Evolutionary conservation across 2,113 vertebrate genomes (phyloP), one percentile per base, ranked within the genome.

Genomic region (Panurus biarmicus): DNA sequence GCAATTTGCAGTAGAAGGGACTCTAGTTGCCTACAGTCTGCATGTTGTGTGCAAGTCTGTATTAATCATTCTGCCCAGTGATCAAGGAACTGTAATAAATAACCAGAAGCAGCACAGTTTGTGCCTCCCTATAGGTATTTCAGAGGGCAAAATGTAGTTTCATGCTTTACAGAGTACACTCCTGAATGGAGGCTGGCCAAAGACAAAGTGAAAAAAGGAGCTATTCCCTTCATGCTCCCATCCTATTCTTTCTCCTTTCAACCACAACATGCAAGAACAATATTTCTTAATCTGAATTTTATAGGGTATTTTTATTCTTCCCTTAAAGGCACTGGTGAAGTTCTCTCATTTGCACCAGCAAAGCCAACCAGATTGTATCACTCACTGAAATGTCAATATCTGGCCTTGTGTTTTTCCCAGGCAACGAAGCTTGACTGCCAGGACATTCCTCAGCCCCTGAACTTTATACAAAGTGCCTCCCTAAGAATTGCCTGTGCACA

Each of bases 361-460:
- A 90, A 94, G 67, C 28, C 82, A 80, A 62, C 31, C 7, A 18
- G 71, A 47, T 92, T 66, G 2, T 89, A 76, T 79, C 85, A 58
- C 67, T 84, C 48, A 74, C 67, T 73, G 65, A 75, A 92, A 94
- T 47, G 86, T 87, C 91, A 95, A 0, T 91, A 1, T 79, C 91
- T 75, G 56, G 89, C 56, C 69, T 85, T 77, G 56, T 87, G 80
- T 78, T 93, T 96, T 95, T 96, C 92, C 92, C 93, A 96, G 94
- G 95, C 90, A 92, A 40, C 4, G 87, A 96, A 85, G 93, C 90
- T 94, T 95, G 86, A 93, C 93, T 95, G 87, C 91, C 77, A 90
- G 50, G 23, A 86, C 72, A 72, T 94, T 97, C 89, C 90, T 95
- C 87, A 96, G 69, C 38, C 51, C 61, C 70, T 93, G 90, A 92